A percentile compares a stretch with the other conserved stretches of the same genome.
Evolutionary conservation across 2,888 invertebrate species (phyloP).

Genomic region (Saturnia pavonia): DNA sequence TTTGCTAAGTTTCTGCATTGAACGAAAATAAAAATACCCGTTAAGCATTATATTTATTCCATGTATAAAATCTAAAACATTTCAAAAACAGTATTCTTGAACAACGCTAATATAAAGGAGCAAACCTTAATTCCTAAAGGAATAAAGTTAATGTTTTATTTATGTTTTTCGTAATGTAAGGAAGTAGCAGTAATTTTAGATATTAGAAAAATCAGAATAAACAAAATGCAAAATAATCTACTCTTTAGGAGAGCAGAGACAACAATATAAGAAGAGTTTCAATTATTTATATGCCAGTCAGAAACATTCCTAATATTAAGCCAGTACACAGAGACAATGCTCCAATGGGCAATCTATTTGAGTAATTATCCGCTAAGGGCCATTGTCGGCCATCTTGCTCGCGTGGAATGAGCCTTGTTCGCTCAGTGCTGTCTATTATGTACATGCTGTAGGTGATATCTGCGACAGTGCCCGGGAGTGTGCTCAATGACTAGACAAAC

Average conservation of each 20-base stretch:
- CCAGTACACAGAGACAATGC: slow-evolving; percentile 72
- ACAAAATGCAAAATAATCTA: background rate
- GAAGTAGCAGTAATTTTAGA: background rate
- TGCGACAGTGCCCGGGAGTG: slow-evolving; percentile 59
- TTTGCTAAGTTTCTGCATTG: slow-evolving; percentile 32
- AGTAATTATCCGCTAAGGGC: slow-evolving; percentile 81
- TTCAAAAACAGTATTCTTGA: background rate
- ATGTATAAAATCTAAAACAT: background rate
- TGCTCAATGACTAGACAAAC: slow-evolving; percentile 59
- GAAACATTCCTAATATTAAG: slow-evolving; percentile 65
- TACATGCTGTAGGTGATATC: slow-evolving; percentile 67
- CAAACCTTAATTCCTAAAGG: background rate
- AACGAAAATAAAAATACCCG: slow-evolving; percentile 5
- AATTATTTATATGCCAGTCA: slow-evolving; percentile 52
- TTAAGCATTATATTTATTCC: background rate
- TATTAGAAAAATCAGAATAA: background rate
- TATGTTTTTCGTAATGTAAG: background rate
- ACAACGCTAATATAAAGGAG: background rate
- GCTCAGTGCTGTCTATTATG: slow-evolving; percentile 67
- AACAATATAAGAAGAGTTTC: slow-evolving; percentile 27
- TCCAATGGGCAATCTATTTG: slow-evolving; percentile 81
- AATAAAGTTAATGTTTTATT: background rate
- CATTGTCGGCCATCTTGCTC: slow-evolving; percentile 80
- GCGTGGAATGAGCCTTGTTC: slow-evolving; percentile 77
- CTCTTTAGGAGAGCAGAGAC: background rate